A percentile compares a stretch with the other conserved stretches of the same genome.
Conservation (phyloP, 1,140 invertebrate genomes). For the Sitobion miscanthi region DNA sequence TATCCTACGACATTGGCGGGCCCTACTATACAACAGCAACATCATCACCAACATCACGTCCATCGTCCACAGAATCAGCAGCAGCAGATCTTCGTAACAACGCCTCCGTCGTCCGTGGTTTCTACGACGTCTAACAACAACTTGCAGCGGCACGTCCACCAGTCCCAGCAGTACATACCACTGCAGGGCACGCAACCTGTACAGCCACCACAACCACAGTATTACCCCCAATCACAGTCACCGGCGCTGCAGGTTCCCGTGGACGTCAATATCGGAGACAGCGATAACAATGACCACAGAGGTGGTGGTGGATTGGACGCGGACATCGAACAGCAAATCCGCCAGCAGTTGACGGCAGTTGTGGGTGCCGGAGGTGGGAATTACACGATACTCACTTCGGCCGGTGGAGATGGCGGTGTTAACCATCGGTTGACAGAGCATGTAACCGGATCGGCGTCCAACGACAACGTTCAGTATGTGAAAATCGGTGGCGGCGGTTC, state of each 20-base stretch:
- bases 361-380: background rate
- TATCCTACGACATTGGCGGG: constrained; percentile 52
- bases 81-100: background rate
- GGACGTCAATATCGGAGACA: constrained; percentile 17
- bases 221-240: background rate
- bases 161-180: background rate
- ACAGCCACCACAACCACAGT: background rate
- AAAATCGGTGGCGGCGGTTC: constrained; percentile 53
- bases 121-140: background rate
- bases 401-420: too few relatives aligned
- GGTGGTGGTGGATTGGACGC: constrained; percentile 11
- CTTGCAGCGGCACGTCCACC: background rate
- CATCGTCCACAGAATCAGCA: background rate
- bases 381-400: background rate
- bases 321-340: constrained; percentile 42
- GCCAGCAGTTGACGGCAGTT: background rate
- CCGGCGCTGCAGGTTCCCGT: constrained; percentile 56
- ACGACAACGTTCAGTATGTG: constrained; percentile 45
- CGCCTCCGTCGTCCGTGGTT: background rate
- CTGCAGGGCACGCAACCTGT: background rate
- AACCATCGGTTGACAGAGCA: background rate
- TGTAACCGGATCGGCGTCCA: constrained; percentile 29
- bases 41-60: background rate
- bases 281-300: constrained; percentile 6
- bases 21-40: background rate